Evolutionary conservation across 2,888 invertebrate genomes (phyloP).

Genomic region (Latheticus oryzae): DNA sequence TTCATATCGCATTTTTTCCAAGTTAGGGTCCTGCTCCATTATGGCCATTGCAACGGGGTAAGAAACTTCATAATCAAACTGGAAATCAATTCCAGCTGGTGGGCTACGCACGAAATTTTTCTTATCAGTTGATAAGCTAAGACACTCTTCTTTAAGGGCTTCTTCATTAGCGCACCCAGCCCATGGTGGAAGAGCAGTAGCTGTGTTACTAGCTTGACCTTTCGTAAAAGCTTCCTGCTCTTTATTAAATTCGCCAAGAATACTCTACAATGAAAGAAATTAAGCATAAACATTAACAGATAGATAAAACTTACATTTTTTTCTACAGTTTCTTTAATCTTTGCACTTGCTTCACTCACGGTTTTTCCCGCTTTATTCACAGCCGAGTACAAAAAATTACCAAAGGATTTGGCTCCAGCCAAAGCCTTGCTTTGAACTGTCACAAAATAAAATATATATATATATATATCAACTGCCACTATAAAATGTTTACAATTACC

Average conservation of each 20-base stretch:
- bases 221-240: constrained; percentile 97
- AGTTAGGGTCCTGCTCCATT: constrained; percentile 93
- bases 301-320: constrained; percentile 86
- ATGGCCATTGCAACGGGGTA: constrained; percentile 95
- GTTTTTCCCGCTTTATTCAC: constrained; percentile 96
- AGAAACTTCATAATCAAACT: constrained; percentile 93
- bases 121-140: constrained; percentile 93
- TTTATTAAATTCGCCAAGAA: constrained; percentile 96
- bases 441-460: constrained; percentile 4
- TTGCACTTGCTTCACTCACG: constrained; percentile 89
- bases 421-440: constrained; percentile 90
- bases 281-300: constrained; percentile 6
- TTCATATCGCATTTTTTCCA: constrained; percentile 99
- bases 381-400: constrained; percentile 93
- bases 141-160: constrained; percentile 93
- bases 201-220: constrained; percentile 79
- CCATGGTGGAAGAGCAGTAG: constrained; percentile 90
- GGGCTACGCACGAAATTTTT: constrained; percentile 98
- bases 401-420: constrained; percentile 90
- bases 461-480: not conserved
- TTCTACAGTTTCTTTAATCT: constrained; percentile 96
- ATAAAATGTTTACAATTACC: constrained; percentile 66
- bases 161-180: constrained; percentile 95
- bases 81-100: constrained; percentile 93
- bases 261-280: constrained; percentile 74